Base-by-base conservation (phyloP, 2,888 invertebrate genomes). In the Rhagonycha fulva region DNA sequence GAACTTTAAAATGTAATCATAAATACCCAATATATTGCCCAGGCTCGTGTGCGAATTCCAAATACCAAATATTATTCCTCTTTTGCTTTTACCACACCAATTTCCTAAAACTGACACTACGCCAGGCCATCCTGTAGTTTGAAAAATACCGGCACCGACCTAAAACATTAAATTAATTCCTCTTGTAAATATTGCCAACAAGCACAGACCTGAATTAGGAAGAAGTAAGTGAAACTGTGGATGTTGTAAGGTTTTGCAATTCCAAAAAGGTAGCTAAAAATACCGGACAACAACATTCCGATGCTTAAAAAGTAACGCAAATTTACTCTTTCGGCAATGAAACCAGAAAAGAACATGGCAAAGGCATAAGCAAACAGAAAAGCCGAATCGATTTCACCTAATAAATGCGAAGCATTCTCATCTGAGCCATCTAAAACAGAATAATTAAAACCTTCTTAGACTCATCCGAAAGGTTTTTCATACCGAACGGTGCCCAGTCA, bases 41-140 rank as follows among this genome's bases (percentile, higher is more conserved):
- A 98, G 91, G 0, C 97, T 97, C 0, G 98, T 98, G 83, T 98
- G 98, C 0, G 98, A 97, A 88, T 98, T 98, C 98, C 98, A 98
- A 7, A 98, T 90, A 11, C 98, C 98, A 88, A 98, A 98, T 78
- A 98, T 96, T 24, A 98, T 89, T 0, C 96, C 97, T 80, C 95
- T 91, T 87, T 96, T 98, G 60, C 94, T 92, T 88, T 95, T 96
- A 0, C 98, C 98, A 89, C 96, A 98, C 98, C 98, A 98, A 85
- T 98, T 96, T n/a, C 97, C 96, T 69, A 98, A 94, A 3, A 95
- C 93, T 0, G 95, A 91, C 0, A 98, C 98, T 0, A 98, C 98
- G 71, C 97, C 96, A 0, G 98, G 98, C 98, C 98, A 98, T 0
- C 98, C 98, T 0, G 97, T 95, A 0, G 98, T 96, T 89, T 98